Evolutionary conservation across 1,140 invertebrate genomes (phyloP), one percentile per base, ranked within the genome.

Genomic region (Pogonomyrmex barbatus): DNA sequence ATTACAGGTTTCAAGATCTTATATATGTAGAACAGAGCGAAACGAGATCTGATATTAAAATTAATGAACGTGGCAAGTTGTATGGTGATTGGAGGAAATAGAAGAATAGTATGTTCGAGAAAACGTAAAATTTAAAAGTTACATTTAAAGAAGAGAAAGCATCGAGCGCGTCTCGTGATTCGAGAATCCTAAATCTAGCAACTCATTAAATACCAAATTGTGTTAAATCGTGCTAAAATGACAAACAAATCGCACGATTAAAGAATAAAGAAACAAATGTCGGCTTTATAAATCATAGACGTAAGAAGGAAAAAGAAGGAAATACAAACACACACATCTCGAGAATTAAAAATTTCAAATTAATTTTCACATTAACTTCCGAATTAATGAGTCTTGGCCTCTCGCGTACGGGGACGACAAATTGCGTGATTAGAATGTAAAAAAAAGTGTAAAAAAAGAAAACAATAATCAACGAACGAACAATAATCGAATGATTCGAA

Each of bases 301-400:
- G 14, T 9, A 24, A 36, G 45, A 36, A 39, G 56, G 45, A 24
- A 24, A 24, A 24, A 24, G 24, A 24, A 47, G 58, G 45, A 77
- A 60, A 56, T 39, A 36, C 54, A 24, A 24, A 24, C 6, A 54
- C 12, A 60, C 39, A 39, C 24, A 12, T 62, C 8, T 33, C 9
- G 24, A 45, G 8, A 33, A 47, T n/a, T 14, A 33, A 42, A n/a
- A 54, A 24, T 42, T 14, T 33, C 10, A 30, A 65, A 52, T 65
- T 14, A 6, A 42, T 42, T 10, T 12, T n/a, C 36, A 45, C 1
- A 79, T 79, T 52, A 65, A 65, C 0, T 45, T 10, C 6, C 24
- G 47, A 79, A 70, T 81, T 81, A 54, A 39, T 36, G n/a, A 56
- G 39, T 79, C 63, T 42, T 9, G 24, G 24, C 24, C 24, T 24